Evolutionary conservation across 2,888 invertebrate genomes (phyloP), one percentile per base, ranked within the genome.

Genomic region (Dryobota labecula): DNA sequence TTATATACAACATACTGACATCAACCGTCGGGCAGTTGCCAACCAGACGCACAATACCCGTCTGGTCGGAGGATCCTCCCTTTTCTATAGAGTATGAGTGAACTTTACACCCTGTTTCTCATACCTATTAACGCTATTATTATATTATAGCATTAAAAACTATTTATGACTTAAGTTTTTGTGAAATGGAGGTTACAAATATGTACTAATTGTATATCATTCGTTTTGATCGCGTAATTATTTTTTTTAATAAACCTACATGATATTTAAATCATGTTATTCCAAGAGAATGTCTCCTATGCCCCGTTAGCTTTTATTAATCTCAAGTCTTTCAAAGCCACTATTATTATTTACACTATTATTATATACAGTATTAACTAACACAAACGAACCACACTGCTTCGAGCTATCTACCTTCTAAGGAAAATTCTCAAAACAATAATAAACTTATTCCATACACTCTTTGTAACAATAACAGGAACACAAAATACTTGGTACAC

Each of bases 351-450:
- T n/a, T n/a, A n/a, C n/a, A n/a, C n/a, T n/a, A n/a, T n/a, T n/a
- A n/a, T n/a, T n/a, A n/a, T n/a, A n/a, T n/a, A n/a, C n/a, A 1
- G 20, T 27, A 2, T 49, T 56, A 43, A 18, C 1, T 11, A 43
- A 73, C 13, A 24, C 18, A 51, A 74, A 65, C n/a, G 20, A 56
- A 49, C 38, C 64, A 36, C 18, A 54, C 38, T 41, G 33, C 27
- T 27, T n/a, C 53, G 6, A 74, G 38, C 15, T 20, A 36, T 63
- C 6, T 33, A 36, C 2, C 0, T 24, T n/a, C 18, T 30, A 61
- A 41, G 38, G 18, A 70, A 62, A 51, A 51, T 30, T 71, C 24
- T n/a, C 15, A 30, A 51, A 67, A 60, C 27, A 60, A 63, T 70
- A 56, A 78, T 43, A 76, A 30, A 56, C 45, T 53, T 60, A 36